Evolutionary conservation across 2,888 invertebrate genomes (phyloP).

Genomic region (Sesamia inferens): DNA sequence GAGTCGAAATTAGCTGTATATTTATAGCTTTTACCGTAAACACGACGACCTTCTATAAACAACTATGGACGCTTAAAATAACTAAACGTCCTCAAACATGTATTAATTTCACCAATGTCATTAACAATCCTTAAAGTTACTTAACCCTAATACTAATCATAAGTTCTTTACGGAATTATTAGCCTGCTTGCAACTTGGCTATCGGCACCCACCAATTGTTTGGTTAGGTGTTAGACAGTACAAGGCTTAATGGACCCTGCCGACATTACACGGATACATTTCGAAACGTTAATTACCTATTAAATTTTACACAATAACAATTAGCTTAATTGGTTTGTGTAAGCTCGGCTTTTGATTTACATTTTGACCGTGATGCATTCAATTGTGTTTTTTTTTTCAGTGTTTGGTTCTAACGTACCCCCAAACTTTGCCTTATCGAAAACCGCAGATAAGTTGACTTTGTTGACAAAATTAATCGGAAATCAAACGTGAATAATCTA

Average conservation of each 20-base stretch:
- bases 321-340: constrained; percentile 79
- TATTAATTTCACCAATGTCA: constrained; percentile 28
- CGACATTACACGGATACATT: constrained; percentile 75
- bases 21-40: constrained; percentile 20
- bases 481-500: constrained; percentile 4
- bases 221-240: constrained; percentile 83
- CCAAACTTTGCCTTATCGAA: constrained; percentile 30
- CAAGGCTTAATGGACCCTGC: constrained; percentile 67
- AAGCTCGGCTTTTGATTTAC: constrained; percentile 71
- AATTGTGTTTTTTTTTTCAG: constrained; percentile 14
- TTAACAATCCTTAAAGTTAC: constrained; percentile 52
- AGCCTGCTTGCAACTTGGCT: constrained; percentile 80
- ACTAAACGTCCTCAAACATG: constrained; percentile 28
- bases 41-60: constrained; percentile 15
- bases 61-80: constrained; percentile 17
- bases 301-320: constrained; percentile 79
- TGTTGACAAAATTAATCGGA: constrained; percentile 1
- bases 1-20: constrained; percentile 3
- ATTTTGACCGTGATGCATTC: constrained; percentile 25
- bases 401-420: not conserved
- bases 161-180: constrained; percentile 71
- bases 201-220: constrained; percentile 84
- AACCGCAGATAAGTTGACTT: not conserved
- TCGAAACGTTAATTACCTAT: constrained; percentile 81
- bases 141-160: constrained; percentile 63